phyloP scores from a whole-genome alignment of 2,888 invertebrate genomes.

The Cataglyphis rosenhaueri region DNA sequence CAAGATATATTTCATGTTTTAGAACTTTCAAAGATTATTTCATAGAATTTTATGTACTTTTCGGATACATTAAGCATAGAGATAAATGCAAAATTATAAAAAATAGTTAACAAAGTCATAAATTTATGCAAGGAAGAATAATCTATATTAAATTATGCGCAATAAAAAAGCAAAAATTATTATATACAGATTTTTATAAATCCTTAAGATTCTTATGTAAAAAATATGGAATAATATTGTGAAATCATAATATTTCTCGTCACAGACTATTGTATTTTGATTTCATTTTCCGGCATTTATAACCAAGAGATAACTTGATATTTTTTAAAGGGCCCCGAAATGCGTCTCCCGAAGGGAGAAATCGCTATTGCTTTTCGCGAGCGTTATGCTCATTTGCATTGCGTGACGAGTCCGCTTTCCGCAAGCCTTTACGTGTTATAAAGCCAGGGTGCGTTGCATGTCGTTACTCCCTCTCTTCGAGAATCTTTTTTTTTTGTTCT shows the following conservation, averaged over 20 bases:
- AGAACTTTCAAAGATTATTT: not conserved
- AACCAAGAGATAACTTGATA: slow-evolving; percentile 45
- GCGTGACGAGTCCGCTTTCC: slow-evolving; percentile 80
- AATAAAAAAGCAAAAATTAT: not conserved
- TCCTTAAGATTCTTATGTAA: no score
- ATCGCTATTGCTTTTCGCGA: slow-evolving; percentile 54
- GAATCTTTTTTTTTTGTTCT: slow-evolving; percentile 34
- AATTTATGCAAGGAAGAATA: not conserved
- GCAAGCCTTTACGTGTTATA: slow-evolving; percentile 77
- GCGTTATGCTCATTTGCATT: slow-evolving; percentile 78
- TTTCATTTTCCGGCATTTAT: slow-evolving; percentile 6
- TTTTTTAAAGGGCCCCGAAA: slow-evolving; percentile 34
- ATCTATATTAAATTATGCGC: not conserved
- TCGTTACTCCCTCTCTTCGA: slow-evolving; percentile 63
- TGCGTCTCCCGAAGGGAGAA: slow-evolving; percentile 18
- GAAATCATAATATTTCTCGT: not conserved
- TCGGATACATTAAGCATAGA: not conserved
- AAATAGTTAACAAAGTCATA: not conserved
- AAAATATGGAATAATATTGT: slow-evolving; percentile 10
- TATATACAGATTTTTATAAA: not conserved
- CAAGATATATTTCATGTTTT: slow-evolving; percentile 6
- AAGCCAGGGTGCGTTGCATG: slow-evolving; percentile 73
- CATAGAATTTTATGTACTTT: not conserved
- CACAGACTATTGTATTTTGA: slow-evolving; percentile 3
- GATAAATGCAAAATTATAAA: not conserved